These are phyloP conservation scores for Coracias cyanogaster DNA, from an alignment of 2,797 vertebrate species.

Conservation along the genomic window DNA sequence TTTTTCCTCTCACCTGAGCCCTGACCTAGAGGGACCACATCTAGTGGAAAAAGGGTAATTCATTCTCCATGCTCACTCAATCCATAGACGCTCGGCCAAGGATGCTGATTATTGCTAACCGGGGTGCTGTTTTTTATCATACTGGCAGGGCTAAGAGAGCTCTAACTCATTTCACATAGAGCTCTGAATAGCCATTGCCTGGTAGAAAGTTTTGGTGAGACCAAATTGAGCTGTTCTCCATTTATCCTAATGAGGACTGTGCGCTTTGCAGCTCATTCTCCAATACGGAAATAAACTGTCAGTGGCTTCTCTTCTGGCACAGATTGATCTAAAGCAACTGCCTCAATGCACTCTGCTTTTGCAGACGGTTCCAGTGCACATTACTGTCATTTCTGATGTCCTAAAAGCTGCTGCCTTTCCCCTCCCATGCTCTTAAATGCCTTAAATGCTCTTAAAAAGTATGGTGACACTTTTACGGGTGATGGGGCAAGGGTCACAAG, in stretches of 20 bases:
- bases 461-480: conserved; percentile 65
- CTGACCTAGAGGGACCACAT: background rate
- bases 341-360: background rate
- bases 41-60: conserved; percentile 37
- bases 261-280: background rate
- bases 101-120: conserved; percentile 66
- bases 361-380: conserved; percentile 10
- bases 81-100: conserved; percentile 42
- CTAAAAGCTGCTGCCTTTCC: conserved; percentile 64
- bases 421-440: conserved; percentile 64
- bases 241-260: conserved; percentile 7
- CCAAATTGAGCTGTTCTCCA: background rate
- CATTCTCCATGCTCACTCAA: conserved; percentile 27
- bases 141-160: conserved; percentile 26
- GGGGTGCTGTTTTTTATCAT: conserved; percentile 51
- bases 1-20: conserved; percentile 24
- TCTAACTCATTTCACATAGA: conserved; percentile 14
- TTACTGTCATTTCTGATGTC: conserved; percentile 62
- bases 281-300: conserved; percentile 32
- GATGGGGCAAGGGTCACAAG: conserved; percentile 50
- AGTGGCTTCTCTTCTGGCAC: background rate
- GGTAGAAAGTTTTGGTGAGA: conserved; percentile 60
- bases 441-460: conserved; percentile 68
- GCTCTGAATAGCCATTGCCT: background rate
- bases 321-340: conserved; percentile 55